Evolutionary conservation across 2,797 vertebrate species (phyloP).

Genomic region (Crypturellus tataupa): DNA sequence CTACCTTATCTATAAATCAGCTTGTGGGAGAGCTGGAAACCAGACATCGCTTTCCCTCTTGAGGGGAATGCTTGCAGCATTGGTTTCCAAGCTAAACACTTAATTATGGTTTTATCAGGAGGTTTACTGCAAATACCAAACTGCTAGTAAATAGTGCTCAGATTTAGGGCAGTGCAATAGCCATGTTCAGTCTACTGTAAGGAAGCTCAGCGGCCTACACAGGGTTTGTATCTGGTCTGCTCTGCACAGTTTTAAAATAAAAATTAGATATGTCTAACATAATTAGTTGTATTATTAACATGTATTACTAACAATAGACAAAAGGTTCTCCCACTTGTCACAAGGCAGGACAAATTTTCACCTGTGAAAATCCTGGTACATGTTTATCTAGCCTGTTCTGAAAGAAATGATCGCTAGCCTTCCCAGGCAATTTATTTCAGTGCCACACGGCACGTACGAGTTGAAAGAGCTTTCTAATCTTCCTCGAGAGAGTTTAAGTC

Average conservation of each 20-base stretch:
- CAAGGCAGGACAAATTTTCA: background rate
- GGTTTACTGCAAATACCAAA: slow-evolving; percentile 15
- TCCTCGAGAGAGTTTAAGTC: background rate
- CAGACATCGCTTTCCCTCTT: background rate
- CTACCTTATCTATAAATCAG: slow-evolving; percentile 14
- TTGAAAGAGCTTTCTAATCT: background rate
- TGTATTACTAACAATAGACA: background rate
- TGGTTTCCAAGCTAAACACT: slow-evolving; percentile 22
- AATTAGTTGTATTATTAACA: background rate
- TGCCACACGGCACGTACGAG: background rate
- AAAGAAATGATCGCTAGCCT: background rate
- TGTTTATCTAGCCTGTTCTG: background rate
- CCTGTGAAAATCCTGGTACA: background rate
- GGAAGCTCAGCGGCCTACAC: background rate
- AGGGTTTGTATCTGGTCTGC: background rate
- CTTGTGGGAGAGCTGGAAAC: background rate
- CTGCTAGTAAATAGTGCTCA: slow-evolving; percentile 22
- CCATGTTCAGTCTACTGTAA: background rate
- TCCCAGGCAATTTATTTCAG: background rate
- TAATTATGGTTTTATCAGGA: slow-evolving; percentile 39
- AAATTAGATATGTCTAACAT: background rate
- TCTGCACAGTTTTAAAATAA: background rate
- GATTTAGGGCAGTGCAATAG: background rate
- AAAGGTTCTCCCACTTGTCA: background rate
- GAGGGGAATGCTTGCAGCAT: background rate